Evolutionary conservation across 1,140 invertebrate species (phyloP), one percentile per base, ranked within the genome.

Genomic region (Piezodorus guildinii): DNA sequence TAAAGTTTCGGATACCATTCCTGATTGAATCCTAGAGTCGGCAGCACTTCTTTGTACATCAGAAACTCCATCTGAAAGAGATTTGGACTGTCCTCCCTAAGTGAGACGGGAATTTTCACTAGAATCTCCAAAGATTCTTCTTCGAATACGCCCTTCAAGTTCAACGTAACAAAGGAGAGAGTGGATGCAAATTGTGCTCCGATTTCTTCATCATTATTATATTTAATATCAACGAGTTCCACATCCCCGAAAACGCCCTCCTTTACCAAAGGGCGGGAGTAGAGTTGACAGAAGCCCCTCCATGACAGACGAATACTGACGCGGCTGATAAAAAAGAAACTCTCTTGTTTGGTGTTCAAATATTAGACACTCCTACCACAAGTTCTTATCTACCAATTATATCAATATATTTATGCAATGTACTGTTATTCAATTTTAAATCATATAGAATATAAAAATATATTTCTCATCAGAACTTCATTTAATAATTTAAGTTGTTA

Each of bases 21-120:
- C 0, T 58, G 51, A 12, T 15, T 46, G 17, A 46, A 46, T 16
- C 17, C 17, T 17, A 46, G 17, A 46, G 60, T 16, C 14, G 67
- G 69, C 14, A 70, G 27, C 1, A 69, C 60, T 27, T 64, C 52
- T 25, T 63, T 61, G 62, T 70, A 70, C 59, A 62, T 64, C 21
- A 63, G 15, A 6, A 67, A 56, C 52, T 70, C 69, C 30, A 67
- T 69, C 17, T 52, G 30, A n/a, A n/a, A n/a, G n/a, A n/a, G n/a
- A n/a, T n/a, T n/a, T n/a, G n/a, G n/a, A n/a, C n/a, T n/a, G n/a
- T n/a, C n/a, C n/a, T n/a, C n/a, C n/a, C n/a, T n/a, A n/a, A n/a
- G n/a, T n/a, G n/a, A n/a, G 15, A 8, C 8, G 3, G 27, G 3
- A 30, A 8, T 4, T 30, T 30, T 30, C 27, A 30, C 45, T 46